Evolutionary conservation across 2,888 invertebrate genomes (phyloP), one percentile per base, ranked within the genome.

Genomic region (Chrysina gloriosa): DNA sequence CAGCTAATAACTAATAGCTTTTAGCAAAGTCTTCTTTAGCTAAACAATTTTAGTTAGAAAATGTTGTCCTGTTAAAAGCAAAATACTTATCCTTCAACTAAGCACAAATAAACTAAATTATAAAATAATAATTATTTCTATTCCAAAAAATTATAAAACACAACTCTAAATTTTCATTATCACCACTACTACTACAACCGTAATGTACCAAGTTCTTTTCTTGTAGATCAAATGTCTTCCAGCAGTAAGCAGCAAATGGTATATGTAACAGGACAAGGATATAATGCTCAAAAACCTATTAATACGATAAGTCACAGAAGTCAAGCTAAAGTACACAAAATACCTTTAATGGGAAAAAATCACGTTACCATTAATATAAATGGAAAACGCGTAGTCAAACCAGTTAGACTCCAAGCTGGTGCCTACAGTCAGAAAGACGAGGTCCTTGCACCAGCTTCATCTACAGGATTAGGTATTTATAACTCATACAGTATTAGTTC

Each of bases 281-380:
- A 54, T 42, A 48, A 31, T 19, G 27, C 6, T 16, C 69, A 64
- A 29, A 65, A 58, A 21, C 48, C 58, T 25, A 27, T 64, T 11
- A 52, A 31, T 31, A 3, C 19, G 1, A 23, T 69, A 25, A 65
- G 58, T 11, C 69, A 69, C 21, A 47, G 69, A 42, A 69, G 61
- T 42, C 69, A 69, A 65, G 65, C 65, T 42, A 69, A 69, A 52
- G 14, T 56, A 67, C 66, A 65, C 82, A 85, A 0, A 85, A 83
- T 74, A 83, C 81, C 71, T 84, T 82, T 73, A 78, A 82, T 5
- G 84, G 85, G 0, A 81, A 81, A 67, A 82, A 80, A 56, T 16
- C 50, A 70, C 50, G 42, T 61, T 6, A 19, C 65, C 19, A 11
- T 56, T 61, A 66, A 68, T 25, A 65, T 68, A 1, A 54, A 34